Evolutionary conservation across 2,797 vertebrate species (phyloP).

Genomic region (Ispidina picta): DNA sequence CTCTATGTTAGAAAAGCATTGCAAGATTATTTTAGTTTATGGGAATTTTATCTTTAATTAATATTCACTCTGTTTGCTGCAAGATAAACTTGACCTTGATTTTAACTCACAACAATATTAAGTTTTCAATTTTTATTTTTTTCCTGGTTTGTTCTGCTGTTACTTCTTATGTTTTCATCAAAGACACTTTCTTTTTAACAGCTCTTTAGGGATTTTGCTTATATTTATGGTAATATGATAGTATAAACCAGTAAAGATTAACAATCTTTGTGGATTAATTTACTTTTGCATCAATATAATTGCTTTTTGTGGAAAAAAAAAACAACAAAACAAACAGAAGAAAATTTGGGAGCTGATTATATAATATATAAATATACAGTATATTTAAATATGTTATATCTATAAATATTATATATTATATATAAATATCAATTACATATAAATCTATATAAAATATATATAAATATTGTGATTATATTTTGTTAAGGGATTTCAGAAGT

Average conservation of each 20-base stretch:
- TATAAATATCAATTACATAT: no score
- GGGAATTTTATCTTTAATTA: conserved; percentile 18
- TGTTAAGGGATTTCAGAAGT: neutral
- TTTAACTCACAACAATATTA: neutral
- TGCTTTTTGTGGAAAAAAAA: conserved; percentile 7
- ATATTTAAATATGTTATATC: no score
- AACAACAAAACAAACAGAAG: no score
- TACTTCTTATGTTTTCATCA: conserved; percentile 17
- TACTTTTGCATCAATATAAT: conserved; percentile 27
- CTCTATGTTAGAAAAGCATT: neutral
- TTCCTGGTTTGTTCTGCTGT: neutral
- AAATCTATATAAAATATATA: no score
- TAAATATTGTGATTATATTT: conserved; percentile 11
- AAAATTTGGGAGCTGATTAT: neutral
- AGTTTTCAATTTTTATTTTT: neutral
- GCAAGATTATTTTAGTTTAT: neutral
- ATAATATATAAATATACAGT: no score
- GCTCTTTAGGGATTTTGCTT: neutral
- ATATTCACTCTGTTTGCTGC: neutral
- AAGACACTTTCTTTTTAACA: neutral
- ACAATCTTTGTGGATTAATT: conserved; percentile 24
- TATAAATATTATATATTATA: no score
- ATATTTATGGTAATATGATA: neutral
- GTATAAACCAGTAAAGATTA: conserved; percentile 3
- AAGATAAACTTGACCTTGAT: conserved; percentile 28